A percentile compares a stretch with the other conserved stretches of the same genome.
These are phyloP conservation scores for Phrixothrix hirtus DNA, from an alignment of 2,888 invertebrate species.

Conservation along the genomic window DNA sequence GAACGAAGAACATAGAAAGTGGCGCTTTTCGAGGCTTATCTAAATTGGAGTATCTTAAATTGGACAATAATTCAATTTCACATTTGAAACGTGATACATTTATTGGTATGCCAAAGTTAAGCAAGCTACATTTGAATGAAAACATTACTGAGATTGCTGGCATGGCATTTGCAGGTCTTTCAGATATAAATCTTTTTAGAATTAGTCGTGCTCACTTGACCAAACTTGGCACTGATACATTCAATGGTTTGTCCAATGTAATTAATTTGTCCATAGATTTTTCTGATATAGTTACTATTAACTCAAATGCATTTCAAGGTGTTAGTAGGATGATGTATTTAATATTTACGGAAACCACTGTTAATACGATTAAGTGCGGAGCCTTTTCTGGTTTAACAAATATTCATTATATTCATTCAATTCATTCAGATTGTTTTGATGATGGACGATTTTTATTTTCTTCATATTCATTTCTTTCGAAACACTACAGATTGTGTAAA, in stretches of 20 bases:
- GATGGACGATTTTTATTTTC: no score
- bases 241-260: conserved; percentile 7
- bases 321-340: background rate
- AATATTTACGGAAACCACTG: background rate
- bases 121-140: conserved; percentile 2
- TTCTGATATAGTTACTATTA: conserved; percentile 1
- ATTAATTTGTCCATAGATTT: conserved; percentile 2
- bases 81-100: conserved; percentile 3
- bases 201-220: background rate
- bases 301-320: conserved; percentile 3
- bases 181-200: background rate
- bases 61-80: conserved; percentile 6
- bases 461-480: no score
- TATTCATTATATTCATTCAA: background rate
- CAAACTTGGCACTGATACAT: background rate
- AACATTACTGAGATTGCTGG: conserved; percentile 1
- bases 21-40: conserved; percentile 13
- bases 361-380: conserved; percentile 5
- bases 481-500: no score
- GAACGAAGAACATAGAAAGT: background rate
- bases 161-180: conserved; percentile 5
- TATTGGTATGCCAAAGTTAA: conserved; percentile 3
- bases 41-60: conserved; percentile 5
- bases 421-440: background rate
- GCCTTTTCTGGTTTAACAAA: conserved; percentile 3